These are phyloP conservation scores for Sphaerophoria taeniata DNA, from an alignment of 2,888 invertebrate genomes.

Conservation along the genomic window DNA sequence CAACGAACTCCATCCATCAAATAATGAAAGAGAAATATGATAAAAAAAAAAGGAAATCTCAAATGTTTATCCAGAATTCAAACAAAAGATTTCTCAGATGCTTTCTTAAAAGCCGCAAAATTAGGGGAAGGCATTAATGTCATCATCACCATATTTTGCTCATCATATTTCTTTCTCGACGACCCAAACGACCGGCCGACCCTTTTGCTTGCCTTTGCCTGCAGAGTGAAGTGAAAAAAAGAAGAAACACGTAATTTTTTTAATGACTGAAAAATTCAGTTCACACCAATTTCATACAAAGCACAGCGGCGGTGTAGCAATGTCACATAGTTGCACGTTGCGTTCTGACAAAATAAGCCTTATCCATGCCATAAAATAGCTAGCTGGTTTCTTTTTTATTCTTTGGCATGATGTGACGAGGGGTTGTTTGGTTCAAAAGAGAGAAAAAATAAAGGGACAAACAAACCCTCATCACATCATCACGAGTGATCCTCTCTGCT, in stretches of 20 bases:
- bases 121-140: slow-evolving; percentile 68
- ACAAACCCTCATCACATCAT: slow-evolving; percentile 49
- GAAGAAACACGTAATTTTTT: slow-evolving; percentile 17
- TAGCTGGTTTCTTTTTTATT: background rate
- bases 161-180: slow-evolving; percentile 22
- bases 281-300: slow-evolving; percentile 67
- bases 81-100: slow-evolving; percentile 45
- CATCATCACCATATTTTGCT: slow-evolving; percentile 60
- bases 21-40: background rate
- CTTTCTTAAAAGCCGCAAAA: slow-evolving; percentile 68
- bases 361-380: slow-evolving; percentile 28
- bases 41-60: slow-evolving; percentile 9
- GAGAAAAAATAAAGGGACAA: background rate
- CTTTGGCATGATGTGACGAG: slow-evolving; percentile 1
- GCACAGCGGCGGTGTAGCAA: background rate
- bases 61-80: slow-evolving; percentile 18
- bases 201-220: no score
- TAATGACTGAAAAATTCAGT: slow-evolving; percentile 65
- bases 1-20: background rate
- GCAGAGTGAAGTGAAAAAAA: background rate
- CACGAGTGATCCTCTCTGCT: slow-evolving; percentile 52
- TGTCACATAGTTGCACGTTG: slow-evolving; percentile 57
- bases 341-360: slow-evolving; percentile 70
- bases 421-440: slow-evolving; percentile 3
- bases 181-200: background rate